Percentiles rank a stretch among this genome's conserved stretches.
Evolutionary conservation across 2,113 vertebrate genomes (phyloP).

Genomic region (Axis porcinus): DNA sequence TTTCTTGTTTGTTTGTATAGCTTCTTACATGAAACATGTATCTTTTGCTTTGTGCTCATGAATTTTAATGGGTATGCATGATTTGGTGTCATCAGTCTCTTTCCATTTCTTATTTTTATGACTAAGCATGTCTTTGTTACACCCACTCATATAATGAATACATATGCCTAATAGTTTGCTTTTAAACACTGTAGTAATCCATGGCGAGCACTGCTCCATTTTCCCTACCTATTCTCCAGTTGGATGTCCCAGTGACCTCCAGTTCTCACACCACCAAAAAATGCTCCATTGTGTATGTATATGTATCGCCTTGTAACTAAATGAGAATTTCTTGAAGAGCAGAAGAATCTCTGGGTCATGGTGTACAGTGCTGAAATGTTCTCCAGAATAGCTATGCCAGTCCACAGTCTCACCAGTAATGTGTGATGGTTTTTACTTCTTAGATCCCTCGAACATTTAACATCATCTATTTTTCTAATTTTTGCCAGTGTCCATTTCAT

Average conservation of each 20-base stretch:
- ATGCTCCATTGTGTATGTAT: accelerated
- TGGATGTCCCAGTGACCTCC: not conserved
- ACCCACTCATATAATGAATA: not conserved
- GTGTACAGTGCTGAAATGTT: not conserved
- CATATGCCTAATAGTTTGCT: not conserved
- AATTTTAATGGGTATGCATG: not conserved
- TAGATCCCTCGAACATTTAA: not conserved
- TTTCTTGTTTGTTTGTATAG: not conserved
- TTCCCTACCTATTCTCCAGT: not conserved
- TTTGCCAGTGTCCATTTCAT: not conserved
- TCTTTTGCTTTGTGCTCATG: not conserved
- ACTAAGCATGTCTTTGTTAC: not conserved
- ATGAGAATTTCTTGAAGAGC: not conserved
- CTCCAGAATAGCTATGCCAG: not conserved
- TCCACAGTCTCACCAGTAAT: not conserved
- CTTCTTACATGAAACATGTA: not conserved
- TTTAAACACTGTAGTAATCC: not conserved
- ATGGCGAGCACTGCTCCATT: not conserved
- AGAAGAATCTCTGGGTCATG: not conserved
- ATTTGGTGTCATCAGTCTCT: not conserved
- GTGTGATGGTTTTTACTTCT: not conserved
- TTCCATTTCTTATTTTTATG: slow-evolving; percentile 1
- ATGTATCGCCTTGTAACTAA: not conserved
- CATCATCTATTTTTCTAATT: not conserved
- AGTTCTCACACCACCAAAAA: not conserved